phyloP scores from a whole-genome alignment of 2,797 vertebrate species.

The Phalanger gymnotis region DNA sequence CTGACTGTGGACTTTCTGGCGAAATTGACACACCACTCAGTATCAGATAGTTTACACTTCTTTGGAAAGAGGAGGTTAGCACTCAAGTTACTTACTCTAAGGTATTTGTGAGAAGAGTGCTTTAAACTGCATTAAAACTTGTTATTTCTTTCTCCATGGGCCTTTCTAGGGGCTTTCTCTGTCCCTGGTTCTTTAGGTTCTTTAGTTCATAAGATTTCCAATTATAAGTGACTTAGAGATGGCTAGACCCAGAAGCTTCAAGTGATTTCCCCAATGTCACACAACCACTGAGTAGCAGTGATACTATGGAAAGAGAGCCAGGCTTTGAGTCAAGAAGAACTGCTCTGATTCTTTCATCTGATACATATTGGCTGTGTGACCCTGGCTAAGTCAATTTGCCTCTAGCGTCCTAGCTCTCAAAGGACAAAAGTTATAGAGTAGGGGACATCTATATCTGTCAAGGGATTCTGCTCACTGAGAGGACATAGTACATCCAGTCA shows the following conservation, averaged over 20 bases:
- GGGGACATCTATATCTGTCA: background rate
- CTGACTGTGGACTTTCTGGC: background rate
- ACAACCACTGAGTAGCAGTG: background rate
- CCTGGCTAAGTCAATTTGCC: background rate
- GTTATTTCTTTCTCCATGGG: background rate
- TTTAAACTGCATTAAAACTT: background rate
- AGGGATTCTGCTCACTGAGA: background rate
- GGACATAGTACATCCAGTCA: background rate
- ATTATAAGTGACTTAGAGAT: background rate
- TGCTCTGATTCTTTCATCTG: background rate
- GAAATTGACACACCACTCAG: background rate
- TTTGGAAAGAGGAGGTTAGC: background rate
- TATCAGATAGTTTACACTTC: background rate
- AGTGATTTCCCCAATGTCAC: background rate
- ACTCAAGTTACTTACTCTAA: background rate
- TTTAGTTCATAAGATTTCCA: background rate
- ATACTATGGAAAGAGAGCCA: background rate
- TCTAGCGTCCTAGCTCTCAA: background rate
- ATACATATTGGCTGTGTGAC: background rate
- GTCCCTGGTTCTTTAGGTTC: background rate
- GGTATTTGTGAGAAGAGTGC: background rate
- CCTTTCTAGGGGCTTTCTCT: background rate
- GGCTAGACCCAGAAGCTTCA: background rate
- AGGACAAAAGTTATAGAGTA: background rate
- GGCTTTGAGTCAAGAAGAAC: background rate